Evolutionary conservation across 2,113 vertebrate species (phyloP), one percentile per base, ranked within the genome.

Genomic region (Corythornis madagascariensis): DNA sequence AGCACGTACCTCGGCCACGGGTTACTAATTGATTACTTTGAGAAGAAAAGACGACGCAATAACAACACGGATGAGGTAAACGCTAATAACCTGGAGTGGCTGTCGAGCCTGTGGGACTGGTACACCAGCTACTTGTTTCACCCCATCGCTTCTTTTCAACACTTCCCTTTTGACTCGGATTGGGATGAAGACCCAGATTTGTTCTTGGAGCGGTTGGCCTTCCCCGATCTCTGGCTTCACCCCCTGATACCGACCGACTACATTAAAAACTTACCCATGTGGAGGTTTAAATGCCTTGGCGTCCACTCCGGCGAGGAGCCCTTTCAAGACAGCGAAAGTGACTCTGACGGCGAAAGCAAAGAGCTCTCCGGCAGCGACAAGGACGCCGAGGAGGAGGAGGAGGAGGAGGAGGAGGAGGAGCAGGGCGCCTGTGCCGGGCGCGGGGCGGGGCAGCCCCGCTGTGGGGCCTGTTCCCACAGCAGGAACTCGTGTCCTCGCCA

Each of bases 51-150:
- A 40, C 96, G 99, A 31, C 98, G 98, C 77, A 97, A 97, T 85
- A 96, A 96, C 96, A 97, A 98, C 88, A 94, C 89, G 0, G 98
- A 98, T 31, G 99, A 99, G 96, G 97, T 99, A 56, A 99, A 98
- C 20, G 98, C 97, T 18, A 99, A 99, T 91, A 99, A 99, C 83
- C 95, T 99, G 55, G 99, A 99, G 92, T 99, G 99, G 99, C 95
- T 99, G 60, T 99, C 98, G 7, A 99, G 99, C 86, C 98, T 99
- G 88, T 99, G 99, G 99, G 99, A 99, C 96, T 99, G 99, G 99
- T 99, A 99, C 94, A 98, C 98, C 18, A 99, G 99, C 96, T 99
- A 98, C 94, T 96, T 99, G 91, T 98, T 99, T 90, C 98, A 98
- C 92, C 99, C 99, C 1, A 99, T 99, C 11, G 97, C 98, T 78